Base-by-base conservation (phyloP, 2,113 vertebrate genomes). In the Aptenodytes forsteri region DNA sequence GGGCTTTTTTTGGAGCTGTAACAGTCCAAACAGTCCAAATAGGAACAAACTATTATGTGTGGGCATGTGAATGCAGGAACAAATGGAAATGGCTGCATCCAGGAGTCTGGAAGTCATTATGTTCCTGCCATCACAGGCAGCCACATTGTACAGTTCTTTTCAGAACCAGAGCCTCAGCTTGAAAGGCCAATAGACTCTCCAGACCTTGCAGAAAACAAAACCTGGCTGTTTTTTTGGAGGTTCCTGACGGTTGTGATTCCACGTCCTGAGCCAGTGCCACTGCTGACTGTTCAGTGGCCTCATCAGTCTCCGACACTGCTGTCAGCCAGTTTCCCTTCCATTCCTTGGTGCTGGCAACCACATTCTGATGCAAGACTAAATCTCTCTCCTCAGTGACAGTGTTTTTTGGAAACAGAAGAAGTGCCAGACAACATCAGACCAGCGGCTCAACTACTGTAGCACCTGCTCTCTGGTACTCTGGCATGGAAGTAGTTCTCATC, bases 81-180 rank as follows among this genome's bases (percentile, higher is more conserved):
- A 95, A 93, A 91, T 93, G 75, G 84, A 93, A 90, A 85, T 70
- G 61, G 34, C 36, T 94, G 64, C 75, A 80, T 86, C 58, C 78
- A 94, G 83, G 62, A 90, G 46, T 91, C 96, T 94, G 96, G 93
- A 96, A 96, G 69, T 69, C 40, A 50, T 95, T 80, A 93, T 65
- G 40, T 72, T 93, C 1, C 6, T 54, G 18, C 84, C 73, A 69
- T 94, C 56, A 56, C 22, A 65, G 87, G 54, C 82, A 90, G 40
- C 40, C 44, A 65, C 87, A 83, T 46, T 46, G 27, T 55, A 93
- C 32, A 40, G 40, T 44, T 71, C 44, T 69, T 84, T 93, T 52
- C 61, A 87, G 52, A 82, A 79, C 29, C 66, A 42, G 14, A 55
- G 30, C 29, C n/a, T 82, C 34, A 67, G 55, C 47, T 71, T 87